Percentiles rank a stretch among this genome's conserved stretches.
Conservation (phyloP, 2,113 vertebrate genomes). For the Catagonus wagneri region DNA sequence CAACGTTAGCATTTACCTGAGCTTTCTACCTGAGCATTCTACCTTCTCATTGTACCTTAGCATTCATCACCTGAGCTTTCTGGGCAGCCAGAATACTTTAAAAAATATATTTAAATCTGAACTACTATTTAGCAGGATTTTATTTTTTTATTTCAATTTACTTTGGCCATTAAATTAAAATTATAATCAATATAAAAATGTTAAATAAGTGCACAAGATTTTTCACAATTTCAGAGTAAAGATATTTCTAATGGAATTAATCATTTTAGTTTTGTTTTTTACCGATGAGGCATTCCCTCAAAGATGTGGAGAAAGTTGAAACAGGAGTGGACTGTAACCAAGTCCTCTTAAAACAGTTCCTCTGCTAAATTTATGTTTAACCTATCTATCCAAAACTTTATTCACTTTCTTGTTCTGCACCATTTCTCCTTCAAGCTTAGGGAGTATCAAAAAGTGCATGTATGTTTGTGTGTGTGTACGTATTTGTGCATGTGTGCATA, state of each 20-base stretch:
- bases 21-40: neutral
- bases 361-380: neutral
- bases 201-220: neutral
- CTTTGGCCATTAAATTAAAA: constrained; percentile 35
- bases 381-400: neutral
- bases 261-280: neutral
- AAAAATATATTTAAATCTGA: neutral
- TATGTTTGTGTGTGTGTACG: neutral
- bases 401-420: neutral
- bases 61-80: neutral
- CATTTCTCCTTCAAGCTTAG: neutral
- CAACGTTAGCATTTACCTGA: neutral
- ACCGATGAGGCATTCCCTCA: neutral
- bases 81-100: neutral
- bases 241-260: constrained; percentile 5
- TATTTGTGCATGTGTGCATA: neutral
- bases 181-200: neutral
- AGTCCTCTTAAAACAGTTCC: neutral
- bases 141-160: constrained; percentile 26
- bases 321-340: neutral
- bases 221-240: constrained; percentile 43
- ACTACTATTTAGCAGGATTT: neutral
- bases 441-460: neutral
- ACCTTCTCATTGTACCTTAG: too few relatives aligned
- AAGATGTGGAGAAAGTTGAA: neutral